phyloP scores from a whole-genome alignment of 2,113 vertebrate genomes.

The Mobula hypostoma region DNA sequence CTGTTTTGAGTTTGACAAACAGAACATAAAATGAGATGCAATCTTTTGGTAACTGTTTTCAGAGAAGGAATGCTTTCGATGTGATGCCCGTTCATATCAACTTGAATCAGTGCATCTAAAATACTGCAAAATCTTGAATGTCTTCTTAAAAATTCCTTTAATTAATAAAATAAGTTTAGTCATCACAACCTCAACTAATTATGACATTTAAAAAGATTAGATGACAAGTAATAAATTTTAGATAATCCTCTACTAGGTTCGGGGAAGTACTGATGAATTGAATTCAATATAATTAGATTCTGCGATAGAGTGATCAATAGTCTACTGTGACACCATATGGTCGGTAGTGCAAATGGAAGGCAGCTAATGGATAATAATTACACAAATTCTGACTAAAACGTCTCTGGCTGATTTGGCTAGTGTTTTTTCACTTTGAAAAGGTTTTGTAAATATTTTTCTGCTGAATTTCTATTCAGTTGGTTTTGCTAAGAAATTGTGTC shows the following conservation, averaged over 20 bases:
- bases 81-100: neutral
- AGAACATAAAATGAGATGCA: neutral
- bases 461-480: neutral
- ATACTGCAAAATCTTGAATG: neutral
- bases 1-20: neutral
- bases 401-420: neutral
- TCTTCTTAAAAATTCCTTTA: neutral
- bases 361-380: neutral
- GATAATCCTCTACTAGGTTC: neutral
- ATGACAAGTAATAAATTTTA: neutral
- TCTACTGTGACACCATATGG: neutral
- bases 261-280: neutral
- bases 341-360: neutral
- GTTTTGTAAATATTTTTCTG: neutral
- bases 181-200: neutral
- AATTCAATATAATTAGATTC: slow-evolving; percentile 17
- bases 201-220: neutral
- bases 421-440: neutral
- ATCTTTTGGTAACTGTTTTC: neutral
- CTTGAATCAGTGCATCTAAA: neutral
- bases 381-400: neutral
- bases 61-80: neutral
- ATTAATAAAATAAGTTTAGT: slow-evolving; percentile 11
- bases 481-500: neutral
- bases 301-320: neutral